phyloP scores from a whole-genome alignment of 2,888 invertebrate species.

The Halictus ligatus region DNA sequence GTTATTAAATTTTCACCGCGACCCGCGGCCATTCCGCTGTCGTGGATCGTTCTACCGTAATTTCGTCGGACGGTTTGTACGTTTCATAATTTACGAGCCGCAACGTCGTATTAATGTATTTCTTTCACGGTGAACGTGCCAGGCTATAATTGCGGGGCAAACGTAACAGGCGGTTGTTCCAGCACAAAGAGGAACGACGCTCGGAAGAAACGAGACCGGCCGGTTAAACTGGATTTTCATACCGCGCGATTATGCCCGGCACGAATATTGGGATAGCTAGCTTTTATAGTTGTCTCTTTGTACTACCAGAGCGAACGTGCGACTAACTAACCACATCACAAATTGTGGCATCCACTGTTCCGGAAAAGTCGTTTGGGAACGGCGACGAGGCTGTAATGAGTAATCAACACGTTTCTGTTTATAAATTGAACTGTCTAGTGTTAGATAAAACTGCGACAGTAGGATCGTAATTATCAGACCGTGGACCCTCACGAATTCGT shows the following conservation, averaged over 20 bases:
- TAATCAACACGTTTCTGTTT: neutral
- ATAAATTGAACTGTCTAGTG: neutral
- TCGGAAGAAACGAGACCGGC: constrained; percentile 31
- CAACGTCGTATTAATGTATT: constrained; percentile 60
- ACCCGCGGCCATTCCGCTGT: constrained; percentile 29
- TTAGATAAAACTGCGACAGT: no score
- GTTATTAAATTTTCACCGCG: constrained; percentile 71
- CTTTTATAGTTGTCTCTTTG: neutral
- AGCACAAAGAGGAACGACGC: constrained; percentile 36
- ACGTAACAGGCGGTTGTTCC: constrained; percentile 27
- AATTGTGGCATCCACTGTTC: neutral
- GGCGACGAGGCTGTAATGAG: no score
- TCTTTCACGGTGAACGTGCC: constrained; percentile 47
- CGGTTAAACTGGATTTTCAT: constrained; percentile 18
- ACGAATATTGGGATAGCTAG: neutral
- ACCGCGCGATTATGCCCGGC: constrained; percentile 1
- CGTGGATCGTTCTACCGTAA: constrained; percentile 50
- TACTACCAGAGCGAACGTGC: no score
- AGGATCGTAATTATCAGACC: no score
- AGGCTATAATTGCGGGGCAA: constrained; percentile 45
- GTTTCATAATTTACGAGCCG: constrained; percentile 58
- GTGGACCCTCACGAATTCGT: no score
- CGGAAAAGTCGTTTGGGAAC: neutral
- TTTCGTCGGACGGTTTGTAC: constrained; percentile 56
- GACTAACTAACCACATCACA: neutral